Conservation (phyloP, 1,140 invertebrate genomes). For the Dendroctonus ponderosae region DNA sequence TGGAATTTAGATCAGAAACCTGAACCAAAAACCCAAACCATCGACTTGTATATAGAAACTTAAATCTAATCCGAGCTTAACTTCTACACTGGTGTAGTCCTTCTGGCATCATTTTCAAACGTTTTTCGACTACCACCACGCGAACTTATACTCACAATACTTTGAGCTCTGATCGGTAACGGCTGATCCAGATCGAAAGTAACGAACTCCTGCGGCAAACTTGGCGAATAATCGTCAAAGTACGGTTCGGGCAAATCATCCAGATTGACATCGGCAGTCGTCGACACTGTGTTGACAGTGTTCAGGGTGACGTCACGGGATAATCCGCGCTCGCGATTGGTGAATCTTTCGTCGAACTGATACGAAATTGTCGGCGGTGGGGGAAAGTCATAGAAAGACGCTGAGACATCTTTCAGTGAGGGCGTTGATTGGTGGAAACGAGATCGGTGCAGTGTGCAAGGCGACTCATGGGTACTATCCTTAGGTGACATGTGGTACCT, state of each 20-base stretch:
- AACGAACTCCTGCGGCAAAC: conserved; percentile 49
- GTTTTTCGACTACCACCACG: conserved; percentile 39
- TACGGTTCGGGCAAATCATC: conserved; percentile 43
- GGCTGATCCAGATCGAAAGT: conserved; percentile 52
- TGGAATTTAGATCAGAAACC: neutral
- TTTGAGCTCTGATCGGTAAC: conserved; percentile 45
- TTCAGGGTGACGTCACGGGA: conserved; percentile 48
- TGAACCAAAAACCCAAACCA: neutral
- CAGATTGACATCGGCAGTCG: conserved; percentile 50
- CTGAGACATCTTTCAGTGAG: conserved; percentile 58
- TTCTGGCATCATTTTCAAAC: conserved; percentile 46
- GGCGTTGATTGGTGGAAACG: conserved; percentile 52
- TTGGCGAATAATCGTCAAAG: conserved; percentile 50
- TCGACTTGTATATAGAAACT: conserved; percentile 4
- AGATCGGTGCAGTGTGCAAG: conserved; percentile 51
- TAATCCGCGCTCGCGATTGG: conserved; percentile 36
- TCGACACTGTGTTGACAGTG: conserved; percentile 50
- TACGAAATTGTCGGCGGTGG: conserved; percentile 53
- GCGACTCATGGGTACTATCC: conserved; percentile 48
- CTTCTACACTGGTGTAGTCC: conserved; percentile 52
- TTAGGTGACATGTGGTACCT: conserved; percentile 56
- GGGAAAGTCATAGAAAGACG: conserved; percentile 58
- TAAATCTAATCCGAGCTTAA: conserved; percentile 15
- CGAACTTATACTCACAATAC: conserved; percentile 45
- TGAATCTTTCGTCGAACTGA: conserved; percentile 46